Evolutionary conservation across 2,113 vertebrate species (phyloP).

Genomic region (Podarcis raffonei): DNA sequence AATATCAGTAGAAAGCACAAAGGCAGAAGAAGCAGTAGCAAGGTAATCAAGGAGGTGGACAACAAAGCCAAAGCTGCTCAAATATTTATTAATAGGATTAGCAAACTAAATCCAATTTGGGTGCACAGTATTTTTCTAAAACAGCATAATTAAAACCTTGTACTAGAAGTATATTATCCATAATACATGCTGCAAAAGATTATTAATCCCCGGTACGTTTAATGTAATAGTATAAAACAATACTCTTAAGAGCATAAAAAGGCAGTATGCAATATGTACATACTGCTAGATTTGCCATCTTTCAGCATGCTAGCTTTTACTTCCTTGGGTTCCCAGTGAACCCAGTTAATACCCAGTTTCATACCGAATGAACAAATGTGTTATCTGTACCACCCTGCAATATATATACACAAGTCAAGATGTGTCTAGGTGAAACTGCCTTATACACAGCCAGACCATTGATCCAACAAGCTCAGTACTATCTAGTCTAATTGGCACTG

Average conservation of each 20-base stretch:
- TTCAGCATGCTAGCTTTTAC: not conserved
- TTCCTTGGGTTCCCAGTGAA: not conserved
- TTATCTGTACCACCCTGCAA: not conserved
- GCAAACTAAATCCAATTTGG: conserved; percentile 48
- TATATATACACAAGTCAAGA: not conserved
- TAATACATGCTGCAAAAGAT: conserved; percentile 23
- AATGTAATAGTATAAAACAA: not conserved
- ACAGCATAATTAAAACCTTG: conserved; percentile 50
- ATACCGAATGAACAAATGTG: not conserved
- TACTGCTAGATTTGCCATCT: not conserved
- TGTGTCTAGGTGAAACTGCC: not conserved
- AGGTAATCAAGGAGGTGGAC: conserved; percentile 26
- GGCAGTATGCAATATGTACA: not conserved
- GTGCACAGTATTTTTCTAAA: conserved; percentile 5
- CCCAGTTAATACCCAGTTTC: not conserved
- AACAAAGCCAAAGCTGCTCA: conserved; percentile 23
- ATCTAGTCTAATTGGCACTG: not conserved
- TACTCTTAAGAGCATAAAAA: not conserved
- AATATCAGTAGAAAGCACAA: conserved; percentile 33
- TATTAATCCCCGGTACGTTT: conserved; percentile 6
- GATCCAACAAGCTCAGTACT: not conserved
- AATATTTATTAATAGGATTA: conserved; percentile 61
- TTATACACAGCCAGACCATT: not conserved
- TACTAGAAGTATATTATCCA: conserved; percentile 38
- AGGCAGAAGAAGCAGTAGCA: conserved; percentile 2